These are phyloP conservation scores for Acromyrmex heyeri DNA, from an alignment of 1,140 invertebrate genomes.

Conservation along the genomic window DNA sequence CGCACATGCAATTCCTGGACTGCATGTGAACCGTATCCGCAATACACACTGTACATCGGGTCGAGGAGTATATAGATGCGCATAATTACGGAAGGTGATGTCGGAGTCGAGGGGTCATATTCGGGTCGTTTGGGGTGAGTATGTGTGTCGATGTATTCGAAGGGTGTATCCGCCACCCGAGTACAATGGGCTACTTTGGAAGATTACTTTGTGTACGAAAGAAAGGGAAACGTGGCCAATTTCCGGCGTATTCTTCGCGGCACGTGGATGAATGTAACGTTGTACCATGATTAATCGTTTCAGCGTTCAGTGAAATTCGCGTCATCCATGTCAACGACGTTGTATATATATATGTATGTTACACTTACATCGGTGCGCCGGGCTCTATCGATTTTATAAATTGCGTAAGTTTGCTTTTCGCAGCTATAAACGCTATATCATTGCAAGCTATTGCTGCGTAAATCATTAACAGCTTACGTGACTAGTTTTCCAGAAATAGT, in stretches of 20 bases:
- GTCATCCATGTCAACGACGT: neutral
- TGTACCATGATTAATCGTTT: conserved; percentile 33
- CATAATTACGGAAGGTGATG: conserved; percentile 75
- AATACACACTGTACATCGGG: conserved; percentile 9
- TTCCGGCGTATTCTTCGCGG: conserved; percentile 34
- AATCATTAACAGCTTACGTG: conserved; percentile 13
- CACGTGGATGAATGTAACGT: conserved; percentile 22
- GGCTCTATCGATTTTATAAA: conserved; percentile 13
- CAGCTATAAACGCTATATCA: neutral
- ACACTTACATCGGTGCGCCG: conserved; percentile 11
- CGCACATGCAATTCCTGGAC: conserved; percentile 62
- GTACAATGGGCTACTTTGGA: conserved; percentile 27
- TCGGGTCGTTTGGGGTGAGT: conserved; percentile 31
- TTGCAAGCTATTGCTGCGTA: neutral
- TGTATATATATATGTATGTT: neutral
- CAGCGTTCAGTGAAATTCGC: conserved; percentile 44
- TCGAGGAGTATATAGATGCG: conserved; percentile 68
- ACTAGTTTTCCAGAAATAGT: neutral
- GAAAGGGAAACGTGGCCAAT: conserved; percentile 43
- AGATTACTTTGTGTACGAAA: conserved; percentile 40
- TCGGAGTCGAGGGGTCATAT: conserved; percentile 43
- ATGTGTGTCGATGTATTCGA: conserved; percentile 43
- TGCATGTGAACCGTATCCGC: conserved; percentile 14
- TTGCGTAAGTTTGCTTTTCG: conserved; percentile 28
- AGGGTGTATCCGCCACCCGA: neutral